Evolutionary conservation across 92 coral and sea anemone species (phyloP).

Genomic region (Nematostella vectensis): DNA sequence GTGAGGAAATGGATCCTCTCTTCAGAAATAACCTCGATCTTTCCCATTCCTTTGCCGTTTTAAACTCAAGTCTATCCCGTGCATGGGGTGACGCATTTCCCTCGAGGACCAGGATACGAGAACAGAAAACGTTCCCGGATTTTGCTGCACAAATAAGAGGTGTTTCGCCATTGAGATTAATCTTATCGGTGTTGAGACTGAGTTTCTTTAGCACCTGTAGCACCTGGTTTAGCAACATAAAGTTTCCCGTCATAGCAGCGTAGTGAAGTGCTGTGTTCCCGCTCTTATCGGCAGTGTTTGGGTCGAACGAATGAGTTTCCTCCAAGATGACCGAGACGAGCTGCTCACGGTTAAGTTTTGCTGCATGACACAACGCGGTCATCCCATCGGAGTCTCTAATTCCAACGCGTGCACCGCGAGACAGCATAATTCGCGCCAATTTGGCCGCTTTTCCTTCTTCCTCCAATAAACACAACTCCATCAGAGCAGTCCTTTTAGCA

Average conservation of each 20-base stretch:
- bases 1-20: slow-evolving; percentile 44
- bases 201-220: slow-evolving; percentile 41
- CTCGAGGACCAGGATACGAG: slow-evolving; percentile 53
- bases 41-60: slow-evolving; percentile 75
- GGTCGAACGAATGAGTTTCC: slow-evolving; percentile 61
- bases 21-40: slow-evolving; percentile 36
- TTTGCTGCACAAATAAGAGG: slow-evolving; percentile 72
- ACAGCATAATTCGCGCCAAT: slow-evolving; percentile 45
- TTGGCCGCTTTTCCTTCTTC: slow-evolving; percentile 69
- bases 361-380: slow-evolving; percentile 66
- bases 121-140: slow-evolving; percentile 49
- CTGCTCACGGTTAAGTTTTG: slow-evolving; percentile 65
- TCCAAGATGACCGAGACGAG: slow-evolving; percentile 58
- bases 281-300: slow-evolving; percentile 46
- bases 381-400: slow-evolving; percentile 52
- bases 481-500: slow-evolving; percentile 48
- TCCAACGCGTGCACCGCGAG: slow-evolving; percentile 59
- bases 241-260: slow-evolving; percentile 78
- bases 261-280: slow-evolving; percentile 76
- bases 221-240: slow-evolving; percentile 56
- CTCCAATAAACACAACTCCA: slow-evolving; percentile 70
- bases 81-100: slow-evolving; percentile 76
- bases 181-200: slow-evolving; percentile 55
- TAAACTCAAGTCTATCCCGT: slow-evolving; percentile 43
- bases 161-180: slow-evolving; percentile 68